Evolutionary conservation across 2,888 invertebrate genomes (phyloP).

Genomic region (Drosophila cognata): DNA sequence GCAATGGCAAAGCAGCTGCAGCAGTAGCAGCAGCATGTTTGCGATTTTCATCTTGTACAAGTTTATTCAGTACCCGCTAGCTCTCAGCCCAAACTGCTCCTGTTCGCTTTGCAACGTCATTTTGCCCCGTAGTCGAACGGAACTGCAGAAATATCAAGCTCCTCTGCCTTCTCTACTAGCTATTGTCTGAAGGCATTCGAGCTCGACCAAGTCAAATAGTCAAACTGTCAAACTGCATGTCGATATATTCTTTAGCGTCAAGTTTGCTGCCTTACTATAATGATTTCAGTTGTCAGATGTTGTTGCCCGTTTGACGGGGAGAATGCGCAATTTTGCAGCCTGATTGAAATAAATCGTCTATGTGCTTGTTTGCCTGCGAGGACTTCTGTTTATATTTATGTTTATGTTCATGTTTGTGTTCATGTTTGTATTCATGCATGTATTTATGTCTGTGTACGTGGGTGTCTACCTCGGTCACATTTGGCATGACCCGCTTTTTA

Average conservation of each 20-base stretch:
- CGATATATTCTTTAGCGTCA: conserved; percentile 74
- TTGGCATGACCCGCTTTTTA: conserved; percentile 56
- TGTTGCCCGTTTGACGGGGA: conserved; percentile 54
- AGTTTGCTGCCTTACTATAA: conserved; percentile 63
- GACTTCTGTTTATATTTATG: conserved; percentile 13
- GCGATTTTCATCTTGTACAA: conserved; percentile 73
- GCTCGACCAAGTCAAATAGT: conserved; percentile 76
- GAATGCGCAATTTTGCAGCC: conserved; percentile 69
- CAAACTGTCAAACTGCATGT: conserved; percentile 75
- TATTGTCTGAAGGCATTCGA: conserved; percentile 53
- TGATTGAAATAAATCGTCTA: conserved; percentile 72
- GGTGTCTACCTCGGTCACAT: conserved; percentile 42
- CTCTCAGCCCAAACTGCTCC: conserved; percentile 24
- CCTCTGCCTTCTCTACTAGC: conserved; percentile 11
- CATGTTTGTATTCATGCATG: background rate
- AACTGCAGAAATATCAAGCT: conserved; percentile 25
- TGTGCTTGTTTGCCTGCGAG: conserved; percentile 18
- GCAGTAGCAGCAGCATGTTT: conserved; percentile 46
- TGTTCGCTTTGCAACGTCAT: conserved; percentile 59
- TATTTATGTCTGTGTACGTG: background rate
- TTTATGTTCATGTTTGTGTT: background rate
- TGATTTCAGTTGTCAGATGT: conserved; percentile 69
- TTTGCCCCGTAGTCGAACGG: conserved; percentile 29
- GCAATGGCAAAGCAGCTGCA: conserved; percentile 17
- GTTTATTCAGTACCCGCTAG: conserved; percentile 64